These are phyloP conservation scores for Donacobius atricapilla DNA, from an alignment of 2,113 vertebrate genomes.

Conservation along the genomic window DNA sequence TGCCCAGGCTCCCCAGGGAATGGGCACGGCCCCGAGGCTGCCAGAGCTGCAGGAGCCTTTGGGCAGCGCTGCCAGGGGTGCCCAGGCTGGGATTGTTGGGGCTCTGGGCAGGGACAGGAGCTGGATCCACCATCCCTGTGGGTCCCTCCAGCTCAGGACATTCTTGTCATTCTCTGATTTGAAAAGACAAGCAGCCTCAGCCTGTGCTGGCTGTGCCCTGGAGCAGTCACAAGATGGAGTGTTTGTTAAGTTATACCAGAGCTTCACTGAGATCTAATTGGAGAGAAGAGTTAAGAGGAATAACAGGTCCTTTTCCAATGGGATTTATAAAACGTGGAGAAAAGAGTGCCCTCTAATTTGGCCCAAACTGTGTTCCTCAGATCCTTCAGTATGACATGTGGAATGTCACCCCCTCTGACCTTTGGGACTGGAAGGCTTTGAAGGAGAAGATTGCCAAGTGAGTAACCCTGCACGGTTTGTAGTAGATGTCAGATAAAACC, in stretches of 20 bases:
- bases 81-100: neutral
- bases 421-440: constrained; percentile 88
- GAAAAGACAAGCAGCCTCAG: neutral
- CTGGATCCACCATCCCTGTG: neutral
- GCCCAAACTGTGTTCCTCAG: constrained; percentile 58
- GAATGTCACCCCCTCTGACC: constrained; percentile 84
- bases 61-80: neutral
- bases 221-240: fast-evolving
- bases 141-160: fast-evolving
- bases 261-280: neutral
- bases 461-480: neutral
- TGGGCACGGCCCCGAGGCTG: neutral
- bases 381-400: constrained; percentile 97
- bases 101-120: neutral
- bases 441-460: constrained; percentile 93
- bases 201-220: neutral
- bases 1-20: neutral
- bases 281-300: neutral
- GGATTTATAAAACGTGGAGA: neutral
- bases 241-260: neutral
- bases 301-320: neutral
- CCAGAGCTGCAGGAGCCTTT: neutral
- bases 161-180: neutral
- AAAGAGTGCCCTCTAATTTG: neutral
- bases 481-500: neutral